Percentiles rank a stretch among this genome's conserved stretches.
Conservation (phyloP, 1,140 invertebrate species). For the Nebria ingens region DNA sequence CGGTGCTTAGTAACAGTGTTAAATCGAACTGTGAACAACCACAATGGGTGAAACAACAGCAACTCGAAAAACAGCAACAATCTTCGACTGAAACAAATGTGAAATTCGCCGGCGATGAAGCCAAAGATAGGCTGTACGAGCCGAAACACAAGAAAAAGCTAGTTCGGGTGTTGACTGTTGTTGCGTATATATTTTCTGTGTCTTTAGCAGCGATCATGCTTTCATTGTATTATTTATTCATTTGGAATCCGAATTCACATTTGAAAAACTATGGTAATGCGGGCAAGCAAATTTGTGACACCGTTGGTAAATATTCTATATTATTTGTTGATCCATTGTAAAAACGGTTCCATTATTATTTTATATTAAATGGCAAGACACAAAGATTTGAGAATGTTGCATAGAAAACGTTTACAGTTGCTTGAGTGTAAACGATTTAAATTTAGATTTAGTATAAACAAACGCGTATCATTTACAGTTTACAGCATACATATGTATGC, state of each 20-base stretch:
- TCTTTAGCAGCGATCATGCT: slow-evolving; percentile 90
- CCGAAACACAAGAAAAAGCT: slow-evolving; percentile 76
- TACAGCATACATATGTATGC: not conserved
- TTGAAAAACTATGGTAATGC: too few relatives aligned
- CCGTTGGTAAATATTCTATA: too few relatives aligned
- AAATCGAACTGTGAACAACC: slow-evolving; percentile 25
- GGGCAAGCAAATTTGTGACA: too few relatives aligned
- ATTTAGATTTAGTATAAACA: not conserved
- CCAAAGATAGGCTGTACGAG: slow-evolving; percentile 71
- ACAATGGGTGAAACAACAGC: slow-evolving; percentile 24
- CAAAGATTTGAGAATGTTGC: too few relatives aligned
- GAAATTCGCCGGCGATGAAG: slow-evolving; percentile 61
- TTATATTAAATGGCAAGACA: too few relatives aligned
- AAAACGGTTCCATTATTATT: too few relatives aligned
- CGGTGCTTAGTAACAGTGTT: slow-evolving; percentile 26
- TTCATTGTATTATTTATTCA: slow-evolving; percentile 90
- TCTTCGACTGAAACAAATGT: slow-evolving; percentile 45
- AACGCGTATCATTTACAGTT: not conserved
- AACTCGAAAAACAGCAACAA: too few relatives aligned
- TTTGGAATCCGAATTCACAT: slow-evolving; percentile 73
- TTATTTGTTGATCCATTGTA: too few relatives aligned
- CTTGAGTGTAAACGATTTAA: too few relatives aligned
- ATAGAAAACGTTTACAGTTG: too few relatives aligned
- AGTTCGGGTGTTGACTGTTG: slow-evolving; percentile 85
- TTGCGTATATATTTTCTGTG: slow-evolving; percentile 91